phyloP scores from a whole-genome alignment of 2,797 vertebrate species.

The Allobates femoralis region DNA sequence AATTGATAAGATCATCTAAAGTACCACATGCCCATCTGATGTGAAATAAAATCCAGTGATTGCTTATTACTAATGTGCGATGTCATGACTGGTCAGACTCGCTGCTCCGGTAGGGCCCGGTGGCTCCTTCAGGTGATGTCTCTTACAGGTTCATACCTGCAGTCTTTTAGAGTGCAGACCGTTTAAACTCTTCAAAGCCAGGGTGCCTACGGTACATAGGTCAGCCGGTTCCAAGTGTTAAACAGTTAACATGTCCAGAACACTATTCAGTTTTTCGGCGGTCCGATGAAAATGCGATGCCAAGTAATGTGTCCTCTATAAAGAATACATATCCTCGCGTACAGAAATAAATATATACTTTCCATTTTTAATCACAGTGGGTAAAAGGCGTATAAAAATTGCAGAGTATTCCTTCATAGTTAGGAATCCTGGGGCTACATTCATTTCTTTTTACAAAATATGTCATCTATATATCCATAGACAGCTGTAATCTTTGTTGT shows the following conservation, averaged over 20 bases:
- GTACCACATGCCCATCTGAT: conserved; percentile 86
- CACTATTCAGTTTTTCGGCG: conserved; percentile 73
- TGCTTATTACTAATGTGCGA: conserved; percentile 79
- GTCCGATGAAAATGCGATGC: conserved; percentile 75
- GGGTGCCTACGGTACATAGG: conserved; percentile 7
- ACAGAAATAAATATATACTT: conserved; percentile 72
- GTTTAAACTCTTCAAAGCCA: conserved; percentile 74
- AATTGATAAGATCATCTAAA: conserved; percentile 84
- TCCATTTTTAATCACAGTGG: conserved; percentile 83
- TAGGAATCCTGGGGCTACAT: conserved; percentile 76
- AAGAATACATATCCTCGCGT: conserved; percentile 66
- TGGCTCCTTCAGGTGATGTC: conserved; percentile 17
- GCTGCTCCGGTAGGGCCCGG: neutral
- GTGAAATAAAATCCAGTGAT: conserved; percentile 89
- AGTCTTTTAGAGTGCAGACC: conserved; percentile 79
- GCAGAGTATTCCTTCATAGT: conserved; percentile 76
- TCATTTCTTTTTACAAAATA: conserved; percentile 72
- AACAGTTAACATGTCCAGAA: conserved; percentile 43
- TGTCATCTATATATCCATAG: conserved; percentile 71
- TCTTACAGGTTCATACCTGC: conserved; percentile 68
- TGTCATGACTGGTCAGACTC: conserved; percentile 58
- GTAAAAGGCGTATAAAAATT: conserved; percentile 87
- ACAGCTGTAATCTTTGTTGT: conserved; percentile 74
- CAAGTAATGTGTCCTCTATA: conserved; percentile 67
- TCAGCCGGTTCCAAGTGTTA: conserved; percentile 39